Conservation (phyloP, 2,113 vertebrate species). For the Phyllostomus hastatus region DNA sequence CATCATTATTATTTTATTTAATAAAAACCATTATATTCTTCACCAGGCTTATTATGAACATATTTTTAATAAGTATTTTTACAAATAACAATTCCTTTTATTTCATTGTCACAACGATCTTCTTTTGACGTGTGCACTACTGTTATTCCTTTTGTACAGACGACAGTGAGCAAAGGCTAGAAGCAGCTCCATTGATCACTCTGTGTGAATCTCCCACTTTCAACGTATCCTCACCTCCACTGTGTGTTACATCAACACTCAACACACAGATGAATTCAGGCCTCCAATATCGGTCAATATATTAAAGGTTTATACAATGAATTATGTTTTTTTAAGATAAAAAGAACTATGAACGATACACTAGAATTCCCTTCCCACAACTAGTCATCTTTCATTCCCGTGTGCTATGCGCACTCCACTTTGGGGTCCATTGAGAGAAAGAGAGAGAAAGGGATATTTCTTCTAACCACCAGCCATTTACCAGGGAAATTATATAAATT, state of each 20-base stretch:
- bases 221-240: not conserved
- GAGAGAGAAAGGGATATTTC: too few species aligned
- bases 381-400: not conserved
- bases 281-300: not conserved
- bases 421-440: not conserved
- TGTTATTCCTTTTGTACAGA: not conserved
- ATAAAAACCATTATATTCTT: not conserved
- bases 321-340: not conserved
- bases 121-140: not conserved
- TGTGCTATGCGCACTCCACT: not conserved
- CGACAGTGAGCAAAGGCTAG: not conserved
- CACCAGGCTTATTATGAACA: not conserved
- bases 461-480: not conserved
- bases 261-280: not conserved
- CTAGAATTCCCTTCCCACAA: too few species aligned
- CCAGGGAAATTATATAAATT: not conserved
- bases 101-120: not conserved
- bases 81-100: not conserved
- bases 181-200: rapidly evolving
- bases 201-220: not conserved
- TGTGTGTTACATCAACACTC: not conserved
- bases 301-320: not conserved
- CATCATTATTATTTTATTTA: not conserved
- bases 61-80: not conserved
- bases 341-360: not conserved